A percentile compares a stretch with the other conserved stretches of the same genome.
Evolutionary conservation across 2,888 invertebrate species (phyloP).

Genomic region (Dicyrtoma fusca): DNA sequence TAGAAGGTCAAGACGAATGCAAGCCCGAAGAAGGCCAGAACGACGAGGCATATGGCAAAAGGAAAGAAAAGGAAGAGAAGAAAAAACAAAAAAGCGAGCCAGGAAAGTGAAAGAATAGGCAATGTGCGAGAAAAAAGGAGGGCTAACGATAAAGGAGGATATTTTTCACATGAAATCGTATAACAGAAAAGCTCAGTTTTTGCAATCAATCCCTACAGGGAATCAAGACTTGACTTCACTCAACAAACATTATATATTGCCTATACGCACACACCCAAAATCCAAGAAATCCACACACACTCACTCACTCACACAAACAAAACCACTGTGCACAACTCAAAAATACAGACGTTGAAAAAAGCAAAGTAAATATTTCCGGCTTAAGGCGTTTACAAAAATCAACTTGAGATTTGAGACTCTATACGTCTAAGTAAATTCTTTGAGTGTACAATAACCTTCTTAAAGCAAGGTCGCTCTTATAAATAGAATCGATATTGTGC

Average conservation of each 20-base stretch:
- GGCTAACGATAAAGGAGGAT: conserved; percentile 31
- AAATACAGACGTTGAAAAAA: neutral
- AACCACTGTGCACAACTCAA: neutral
- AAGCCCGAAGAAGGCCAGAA: neutral
- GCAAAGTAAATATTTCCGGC: neutral
- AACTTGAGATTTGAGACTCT: too few relatives aligned
- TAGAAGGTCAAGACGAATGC: too few relatives aligned
- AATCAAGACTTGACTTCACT: conserved; percentile 34
- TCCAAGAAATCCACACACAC: neutral
- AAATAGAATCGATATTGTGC: too few relatives aligned
- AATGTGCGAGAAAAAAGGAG: conserved; percentile 10
- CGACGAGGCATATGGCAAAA: neutral
- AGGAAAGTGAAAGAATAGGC: too few relatives aligned
- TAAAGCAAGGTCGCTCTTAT: too few relatives aligned
- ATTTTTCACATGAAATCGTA: conserved; percentile 43
- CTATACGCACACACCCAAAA: neutral
- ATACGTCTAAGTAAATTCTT: too few relatives aligned
- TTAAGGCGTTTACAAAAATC: neutral
- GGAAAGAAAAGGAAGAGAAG: neutral
- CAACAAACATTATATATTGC: conserved; percentile 34
- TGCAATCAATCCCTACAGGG: conserved; percentile 40
- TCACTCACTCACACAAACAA: neutral
- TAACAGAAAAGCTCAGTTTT: conserved; percentile 39
- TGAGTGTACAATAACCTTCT: too few relatives aligned
- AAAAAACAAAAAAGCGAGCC: neutral